Evolutionary conservation across 2,113 vertebrate species (phyloP), one percentile per base, ranked within the genome.

Genomic region (Chamaetylas fuelleborni): DNA sequence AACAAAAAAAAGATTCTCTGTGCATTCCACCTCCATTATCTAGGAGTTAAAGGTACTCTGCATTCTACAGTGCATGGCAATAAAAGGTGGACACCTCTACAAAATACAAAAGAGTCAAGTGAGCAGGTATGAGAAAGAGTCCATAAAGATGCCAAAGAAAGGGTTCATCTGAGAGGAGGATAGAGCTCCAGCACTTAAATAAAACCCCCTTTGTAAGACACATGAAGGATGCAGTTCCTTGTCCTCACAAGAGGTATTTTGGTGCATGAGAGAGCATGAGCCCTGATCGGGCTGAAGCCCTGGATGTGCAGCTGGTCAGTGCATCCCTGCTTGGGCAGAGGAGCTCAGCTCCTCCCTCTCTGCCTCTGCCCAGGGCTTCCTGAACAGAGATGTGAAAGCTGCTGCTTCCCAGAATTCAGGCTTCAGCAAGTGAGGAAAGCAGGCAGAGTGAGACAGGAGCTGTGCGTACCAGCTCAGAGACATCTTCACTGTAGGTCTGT

Each of bases 271-370:
- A 48, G 42, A 31, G 48, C 58, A 18, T 4, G 4, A 70, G 42
- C 23, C 4, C 40, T 53, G 45, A 19, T 9, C 26, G 11, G 12
- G 13, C 23, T 67, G 25, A 47, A 95, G 58, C 22, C 50, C 66
- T 70, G 62, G 31, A 5, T 5, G 0, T 62, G 69, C 42, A 50
- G 43, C 53, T 16, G 9, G 34, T 90, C 78, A 61, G 42, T 8
- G 6, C 1, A 8, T 74, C n/a, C 24, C 65, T 7, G 2, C 24
- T 67, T 1, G 3, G 38, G 16, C 65, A 38, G 3, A 20, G 48
- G 38, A 8, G 5, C 72, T 77, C 3, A 5, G 26, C 65, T 90
- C 9, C 58, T 50, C 69, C 40, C 38, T 64, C 34, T 40, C 57
- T 85, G 29, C 40, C 51, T 66, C 90, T 88, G 36, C 33, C 15